These are phyloP conservation scores for Ormyrus nitidulus DNA, from an alignment of 2,888 invertebrate species.

Conservation along the genomic window DNA sequence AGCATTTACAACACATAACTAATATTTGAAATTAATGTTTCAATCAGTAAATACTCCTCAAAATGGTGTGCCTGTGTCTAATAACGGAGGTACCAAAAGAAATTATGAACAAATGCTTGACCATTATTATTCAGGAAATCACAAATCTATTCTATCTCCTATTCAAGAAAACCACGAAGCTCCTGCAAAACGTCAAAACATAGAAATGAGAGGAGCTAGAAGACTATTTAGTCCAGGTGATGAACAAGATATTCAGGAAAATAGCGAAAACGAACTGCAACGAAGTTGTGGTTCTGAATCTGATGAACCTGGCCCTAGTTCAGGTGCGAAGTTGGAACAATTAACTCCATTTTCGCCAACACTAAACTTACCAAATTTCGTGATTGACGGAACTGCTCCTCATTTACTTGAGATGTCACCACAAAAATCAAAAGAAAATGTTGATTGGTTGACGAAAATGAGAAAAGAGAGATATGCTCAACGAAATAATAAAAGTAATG, in stretches of 20 bases:
- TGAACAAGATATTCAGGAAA: conserved; percentile 4
- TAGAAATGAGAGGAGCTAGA: conserved; percentile 75
- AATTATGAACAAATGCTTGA: conserved; percentile 40
- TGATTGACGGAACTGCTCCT: conserved; percentile 86
- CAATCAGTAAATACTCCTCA: conserved; percentile 34
- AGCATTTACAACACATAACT: neutral
- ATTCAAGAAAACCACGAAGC: conserved; percentile 69
- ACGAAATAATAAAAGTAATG: conserved; percentile 65
- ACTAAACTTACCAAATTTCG: conserved; percentile 85
- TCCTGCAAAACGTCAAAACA: conserved; percentile 74
- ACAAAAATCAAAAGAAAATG: conserved; percentile 80
- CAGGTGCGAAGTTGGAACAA: conserved; percentile 44
- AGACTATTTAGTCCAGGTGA: conserved; percentile 76
- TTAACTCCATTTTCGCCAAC: conserved; percentile 79
- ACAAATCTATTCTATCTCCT: conserved; percentile 69
- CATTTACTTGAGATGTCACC: conserved; percentile 83
- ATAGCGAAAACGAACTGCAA: neutral
- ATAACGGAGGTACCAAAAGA: conserved; percentile 32
- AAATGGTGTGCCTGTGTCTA: neutral
- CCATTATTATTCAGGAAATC: conserved; percentile 57
- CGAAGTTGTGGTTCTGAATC: conserved; percentile 61
- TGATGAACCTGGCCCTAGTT: conserved; percentile 67
- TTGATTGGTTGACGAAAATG: conserved; percentile 82
- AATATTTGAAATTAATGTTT: neutral
- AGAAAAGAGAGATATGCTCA: conserved; percentile 74